Evolutionary conservation across 2,113 vertebrate species (phyloP).

Genomic region (Ciconia stormi): DNA sequence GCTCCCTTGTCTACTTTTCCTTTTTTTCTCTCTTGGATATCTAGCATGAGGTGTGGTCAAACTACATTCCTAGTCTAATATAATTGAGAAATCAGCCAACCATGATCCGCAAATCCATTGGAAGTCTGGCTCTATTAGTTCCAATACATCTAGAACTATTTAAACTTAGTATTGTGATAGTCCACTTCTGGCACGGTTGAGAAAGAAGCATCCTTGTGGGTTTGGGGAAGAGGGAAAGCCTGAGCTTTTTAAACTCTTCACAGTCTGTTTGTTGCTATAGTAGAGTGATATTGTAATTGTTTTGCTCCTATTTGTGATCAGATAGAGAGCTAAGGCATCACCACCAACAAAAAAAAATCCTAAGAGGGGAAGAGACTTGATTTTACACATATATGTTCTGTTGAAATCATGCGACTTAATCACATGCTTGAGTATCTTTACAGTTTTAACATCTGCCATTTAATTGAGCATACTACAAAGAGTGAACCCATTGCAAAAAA

Average conservation of each 20-base stretch:
- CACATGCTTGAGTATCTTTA: not conserved
- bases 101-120: not conserved
- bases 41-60: not conserved
- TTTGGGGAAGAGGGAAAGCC: not conserved
- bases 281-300: not conserved
- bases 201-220: not conserved
- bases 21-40: not conserved
- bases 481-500: not conserved
- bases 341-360: not conserved
- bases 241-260: not conserved
- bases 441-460: not conserved
- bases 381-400: not conserved
- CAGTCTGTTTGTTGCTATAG: not conserved
- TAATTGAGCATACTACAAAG: not conserved
- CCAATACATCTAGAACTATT: not conserved
- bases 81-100: not conserved
- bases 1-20: not conserved
- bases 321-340: not conserved
- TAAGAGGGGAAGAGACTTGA: not conserved
- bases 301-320: not conserved
- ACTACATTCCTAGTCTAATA: not conserved
- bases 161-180: not conserved
- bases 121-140: not conserved
- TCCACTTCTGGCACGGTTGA: not conserved
- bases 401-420: not conserved